Base-by-base conservation (phyloP, 2,113 vertebrate species). In the Raja brachyura region DNA sequence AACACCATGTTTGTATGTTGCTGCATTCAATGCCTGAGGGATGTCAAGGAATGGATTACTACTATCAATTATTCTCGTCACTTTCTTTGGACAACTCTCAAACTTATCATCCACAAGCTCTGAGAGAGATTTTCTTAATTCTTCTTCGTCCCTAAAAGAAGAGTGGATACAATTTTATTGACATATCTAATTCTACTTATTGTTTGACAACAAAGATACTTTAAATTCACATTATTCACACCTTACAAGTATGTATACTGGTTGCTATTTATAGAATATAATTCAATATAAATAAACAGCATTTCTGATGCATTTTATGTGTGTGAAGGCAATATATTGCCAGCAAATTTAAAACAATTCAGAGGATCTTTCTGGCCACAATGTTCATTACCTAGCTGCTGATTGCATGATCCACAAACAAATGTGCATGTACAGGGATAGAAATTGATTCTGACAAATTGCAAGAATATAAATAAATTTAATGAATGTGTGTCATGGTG, bases 61-160 rank as follows among this genome's bases (percentile, higher is more conserved):
- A 93, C 98, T 96, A 77, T 99, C 98, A 20, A 98, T 97, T 95
- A 99, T 98, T 95, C 98, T 97, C 1, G 97, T 97, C 96, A 98
- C 96, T 93, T 98, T 97, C 96, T 98, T 99, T 0, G 96, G 96
- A 10, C 98, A 97, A 61, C 97, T 96, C 94, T 98, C 98, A 18
- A 97, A 98, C 94, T 98, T 98, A 95, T 99, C 98, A 95, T 99
- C 98, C 88, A 99, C 98, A 94, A 99, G 96, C 96, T 99, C 98
- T 0, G 98, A 99, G 94, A 99, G 97, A 0, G 98, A 99, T 94
- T 99, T 99, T 94, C 98, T 97, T 96, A 99, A 94, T 95, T 99
- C 98, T 68, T 99, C 98, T 96, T 99, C 98, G 94, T 99, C 98
- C 56, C 98, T 99, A 96, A 94, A 95, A 93, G 81, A 95, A 5